phyloP scores from a whole-genome alignment of 2,797 vertebrate species.

The Muscicapa comitata region DNA sequence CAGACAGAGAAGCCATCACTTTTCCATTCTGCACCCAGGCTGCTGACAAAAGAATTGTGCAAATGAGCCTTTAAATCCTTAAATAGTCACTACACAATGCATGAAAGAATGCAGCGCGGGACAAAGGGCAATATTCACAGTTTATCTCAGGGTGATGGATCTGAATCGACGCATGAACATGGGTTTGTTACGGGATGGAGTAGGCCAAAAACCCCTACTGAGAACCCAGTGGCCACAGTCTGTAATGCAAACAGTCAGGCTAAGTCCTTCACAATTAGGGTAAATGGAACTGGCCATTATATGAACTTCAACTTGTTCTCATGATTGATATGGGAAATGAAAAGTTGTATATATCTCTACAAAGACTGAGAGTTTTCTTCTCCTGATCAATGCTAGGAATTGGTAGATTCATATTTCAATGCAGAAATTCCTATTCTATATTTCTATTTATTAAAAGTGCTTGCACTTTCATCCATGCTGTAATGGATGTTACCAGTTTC shows the following conservation, averaged over 20 bases:
- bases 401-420: constrained; percentile 7
- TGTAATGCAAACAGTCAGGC: constrained; percentile 83
- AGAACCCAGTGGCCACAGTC: constrained; percentile 86
- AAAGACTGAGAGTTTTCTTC: constrained; percentile 37
- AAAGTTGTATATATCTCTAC: constrained; percentile 74
- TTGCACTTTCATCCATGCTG: not conserved
- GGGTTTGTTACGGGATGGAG: constrained; percentile 87
- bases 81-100: constrained; percentile 95
- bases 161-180: constrained; percentile 97
- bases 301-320: constrained; percentile 85
- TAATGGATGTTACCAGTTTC: not conserved
- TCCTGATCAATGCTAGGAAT: constrained; percentile 1
- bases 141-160: constrained; percentile 93
- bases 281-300: constrained; percentile 89
- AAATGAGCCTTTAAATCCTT: constrained; percentile 99
- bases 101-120: constrained; percentile 87
- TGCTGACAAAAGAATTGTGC: constrained; percentile 98
- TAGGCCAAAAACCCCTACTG: constrained; percentile 86
- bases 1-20: constrained; percentile 76
- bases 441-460: not conserved
- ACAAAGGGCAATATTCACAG: constrained; percentile 93
- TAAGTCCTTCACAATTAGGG: constrained; percentile 88
- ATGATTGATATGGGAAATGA: constrained; percentile 99
- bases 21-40: constrained; percentile 84
- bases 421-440: not conserved